Conservation (phyloP, 1,140 invertebrate species). For the Gryllus bimaculatus region DNA sequence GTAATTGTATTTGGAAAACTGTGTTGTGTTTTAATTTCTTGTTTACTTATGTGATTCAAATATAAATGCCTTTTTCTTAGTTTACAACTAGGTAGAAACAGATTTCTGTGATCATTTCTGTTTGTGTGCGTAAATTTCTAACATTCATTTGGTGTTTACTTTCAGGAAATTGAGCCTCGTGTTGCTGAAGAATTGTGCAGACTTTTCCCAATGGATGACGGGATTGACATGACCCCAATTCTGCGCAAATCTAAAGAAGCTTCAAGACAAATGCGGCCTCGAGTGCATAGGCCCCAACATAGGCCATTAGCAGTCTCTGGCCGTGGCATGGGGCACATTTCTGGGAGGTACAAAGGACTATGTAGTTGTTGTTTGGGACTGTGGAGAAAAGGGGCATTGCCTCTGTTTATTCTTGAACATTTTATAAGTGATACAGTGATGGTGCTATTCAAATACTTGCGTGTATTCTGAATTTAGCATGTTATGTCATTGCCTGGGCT, state of each 20-base stretch:
- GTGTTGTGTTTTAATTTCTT: too few relatives aligned
- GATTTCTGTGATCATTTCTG: too few relatives aligned
- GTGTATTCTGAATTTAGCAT: background rate
- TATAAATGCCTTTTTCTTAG: too few relatives aligned
- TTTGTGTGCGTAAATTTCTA: too few relatives aligned
- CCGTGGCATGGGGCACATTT: conserved; percentile 12
- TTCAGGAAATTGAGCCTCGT: conserved; percentile 89
- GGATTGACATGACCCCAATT: conserved; percentile 83
- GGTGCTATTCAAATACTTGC: background rate
- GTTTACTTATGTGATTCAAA: too few relatives aligned
- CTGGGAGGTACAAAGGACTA: conserved; percentile 16
- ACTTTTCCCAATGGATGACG: conserved; percentile 87
- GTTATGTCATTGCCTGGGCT: background rate
- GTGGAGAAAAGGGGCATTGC: background rate
- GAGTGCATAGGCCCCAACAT: background rate
- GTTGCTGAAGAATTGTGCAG: conserved; percentile 90
- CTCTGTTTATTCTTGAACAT: background rate
- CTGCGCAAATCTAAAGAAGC: conserved; percentile 80
- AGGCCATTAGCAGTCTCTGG: conserved; percentile 6
- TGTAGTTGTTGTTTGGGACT: conserved; percentile 16
- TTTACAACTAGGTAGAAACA: too few relatives aligned
- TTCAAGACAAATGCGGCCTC: conserved; percentile 41
- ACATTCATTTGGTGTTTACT: too few relatives aligned
- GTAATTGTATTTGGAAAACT: too few relatives aligned
- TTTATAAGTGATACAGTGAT: background rate